Conservation (phyloP, 2,888 invertebrate species). For the Thecophora atra region DNA sequence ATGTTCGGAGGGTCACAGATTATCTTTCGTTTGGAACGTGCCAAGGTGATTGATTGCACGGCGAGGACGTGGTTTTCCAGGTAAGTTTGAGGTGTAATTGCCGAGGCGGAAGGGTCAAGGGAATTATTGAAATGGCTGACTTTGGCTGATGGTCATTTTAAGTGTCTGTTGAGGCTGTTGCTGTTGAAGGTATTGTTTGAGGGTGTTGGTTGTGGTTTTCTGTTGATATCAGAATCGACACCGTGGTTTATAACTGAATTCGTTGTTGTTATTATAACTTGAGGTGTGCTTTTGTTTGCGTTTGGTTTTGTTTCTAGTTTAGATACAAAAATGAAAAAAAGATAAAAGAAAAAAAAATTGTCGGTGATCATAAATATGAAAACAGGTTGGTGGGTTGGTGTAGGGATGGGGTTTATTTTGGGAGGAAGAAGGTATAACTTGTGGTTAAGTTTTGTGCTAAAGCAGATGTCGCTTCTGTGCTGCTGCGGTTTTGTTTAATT, state of each 20-base stretch:
- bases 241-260: not conserved
- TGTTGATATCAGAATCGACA: not conserved
- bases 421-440: too few relatives aligned
- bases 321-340: not conserved
- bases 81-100: slow-evolving; percentile 60
- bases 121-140: not conserved
- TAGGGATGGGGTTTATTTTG: too few relatives aligned
- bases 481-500: slow-evolving; percentile 46
- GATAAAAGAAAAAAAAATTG: not conserved
- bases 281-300: not conserved
- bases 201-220: not conserved
- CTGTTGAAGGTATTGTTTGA: not conserved
- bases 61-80: slow-evolving; percentile 72
- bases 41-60: slow-evolving; percentile 70
- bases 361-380: not conserved
- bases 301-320: slow-evolving; percentile 3
- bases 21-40: slow-evolving; percentile 72
- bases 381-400: not conserved
- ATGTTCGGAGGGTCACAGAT: slow-evolving; percentile 74
- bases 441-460: not conserved
- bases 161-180: not conserved
- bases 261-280: not conserved
- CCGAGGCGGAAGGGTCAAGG: too few relatives aligned
- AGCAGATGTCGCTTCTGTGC: slow-evolving; percentile 23
- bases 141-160: not conserved